These are phyloP conservation scores for Opisthocomus hoazin DNA, from an alignment of 2,113 vertebrate genomes.

Conservation along the genomic window DNA sequence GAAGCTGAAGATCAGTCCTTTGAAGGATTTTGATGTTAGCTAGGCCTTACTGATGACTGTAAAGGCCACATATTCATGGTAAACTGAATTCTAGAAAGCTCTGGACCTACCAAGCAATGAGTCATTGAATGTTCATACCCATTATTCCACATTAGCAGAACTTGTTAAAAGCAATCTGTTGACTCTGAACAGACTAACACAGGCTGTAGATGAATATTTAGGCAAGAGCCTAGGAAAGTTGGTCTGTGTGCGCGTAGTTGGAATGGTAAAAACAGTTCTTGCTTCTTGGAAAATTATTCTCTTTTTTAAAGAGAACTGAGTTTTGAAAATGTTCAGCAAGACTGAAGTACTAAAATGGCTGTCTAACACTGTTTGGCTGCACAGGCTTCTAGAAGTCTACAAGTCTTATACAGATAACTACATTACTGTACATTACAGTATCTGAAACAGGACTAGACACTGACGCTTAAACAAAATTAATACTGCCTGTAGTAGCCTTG, in stretches of 20 bases:
- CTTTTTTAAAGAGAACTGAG: background rate
- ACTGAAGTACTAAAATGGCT: background rate
- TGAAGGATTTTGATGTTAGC: background rate
- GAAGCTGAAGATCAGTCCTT: background rate
- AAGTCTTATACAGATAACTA: background rate
- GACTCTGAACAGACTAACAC: background rate
- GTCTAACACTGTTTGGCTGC: background rate
- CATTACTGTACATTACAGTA: background rate
- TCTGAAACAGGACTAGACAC: background rate
- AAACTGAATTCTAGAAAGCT: background rate
- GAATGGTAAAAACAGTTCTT: background rate
- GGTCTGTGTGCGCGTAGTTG: background rate
- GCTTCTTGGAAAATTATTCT: background rate
- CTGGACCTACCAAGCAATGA: background rate
- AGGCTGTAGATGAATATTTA: background rate
- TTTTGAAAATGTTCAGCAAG: background rate
- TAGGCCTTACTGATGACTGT: background rate
- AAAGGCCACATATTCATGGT: background rate
- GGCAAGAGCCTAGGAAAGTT: background rate
- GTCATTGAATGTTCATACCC: background rate
- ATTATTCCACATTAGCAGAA: background rate
- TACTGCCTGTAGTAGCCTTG: background rate
- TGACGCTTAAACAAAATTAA: background rate
- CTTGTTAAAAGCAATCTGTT: background rate
- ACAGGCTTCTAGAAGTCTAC: background rate